Evolutionary conservation across 2,888 invertebrate genomes (phyloP), one percentile per base, ranked within the genome.

Genomic region (Eupelmus urozonus): DNA sequence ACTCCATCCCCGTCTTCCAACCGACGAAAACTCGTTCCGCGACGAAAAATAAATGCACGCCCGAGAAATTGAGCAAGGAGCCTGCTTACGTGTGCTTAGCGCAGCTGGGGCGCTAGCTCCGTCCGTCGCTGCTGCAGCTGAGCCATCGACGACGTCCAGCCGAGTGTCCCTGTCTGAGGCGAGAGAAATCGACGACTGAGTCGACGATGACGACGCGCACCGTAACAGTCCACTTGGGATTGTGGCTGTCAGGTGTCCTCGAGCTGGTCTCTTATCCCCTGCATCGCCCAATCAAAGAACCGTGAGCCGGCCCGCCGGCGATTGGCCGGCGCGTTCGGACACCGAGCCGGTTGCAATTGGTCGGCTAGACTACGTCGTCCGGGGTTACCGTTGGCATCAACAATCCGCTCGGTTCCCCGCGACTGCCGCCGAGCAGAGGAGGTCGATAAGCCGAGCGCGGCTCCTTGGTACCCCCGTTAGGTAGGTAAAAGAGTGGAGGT

Each of bases 341-440:
- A 88, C 88, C 87, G 82, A 85, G 83, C 84, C 82, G 81, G 81
- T 82, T 83, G 82, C 85, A 85, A 89, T 89, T 89, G 89, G 89
- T 84, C 87, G 84, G 84, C 80, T 80, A 80, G 81, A 63, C 63
- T 81, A 78, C 83, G 88, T 89, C 84, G 86, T 87, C 88, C 87
- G 76, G 85, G 88, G 89, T 88, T 88, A 89, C 89, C 87, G 84
- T 88, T 87, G 84, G 86, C 84, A 88, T 87, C 88, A 89, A 89
- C 89, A 89, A 66, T 53, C 34, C 34, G 34, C 51, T 20, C 63
- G n/a, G 3, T 5, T 34, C 9, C 34, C 9, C 34, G 34, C 9
- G 9, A 9, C 34, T 34, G 34, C n/a, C n/a, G n/a, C n/a, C n/a
- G n/a, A n/a, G n/a, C 69, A n/a, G 18, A 49, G 23, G 34, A 62